Evolutionary conservation across 2,888 invertebrate species (phyloP).

Genomic region (Drosophila tanythrix): DNA sequence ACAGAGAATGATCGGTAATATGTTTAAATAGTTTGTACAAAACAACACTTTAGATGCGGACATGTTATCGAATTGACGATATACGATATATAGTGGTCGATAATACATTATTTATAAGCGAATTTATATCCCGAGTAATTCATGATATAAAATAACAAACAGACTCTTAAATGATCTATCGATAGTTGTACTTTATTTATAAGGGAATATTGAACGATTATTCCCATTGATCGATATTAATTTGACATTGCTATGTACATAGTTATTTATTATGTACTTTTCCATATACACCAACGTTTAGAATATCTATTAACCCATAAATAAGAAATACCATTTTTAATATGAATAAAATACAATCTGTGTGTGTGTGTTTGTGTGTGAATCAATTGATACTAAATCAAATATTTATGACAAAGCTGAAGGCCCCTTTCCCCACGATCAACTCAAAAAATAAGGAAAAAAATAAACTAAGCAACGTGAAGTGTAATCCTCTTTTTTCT

Average conservation of each 20-base stretch:
- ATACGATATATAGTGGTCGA: not conserved
- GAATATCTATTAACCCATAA: not conserved
- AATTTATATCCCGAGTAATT: not conserved
- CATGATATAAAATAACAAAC: not conserved
- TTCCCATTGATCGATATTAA: not conserved
- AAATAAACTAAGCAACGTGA: slow-evolving; percentile 6
- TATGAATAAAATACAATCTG: not conserved
- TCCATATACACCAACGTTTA: not conserved
- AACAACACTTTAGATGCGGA: not conserved
- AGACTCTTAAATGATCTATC: not conserved
- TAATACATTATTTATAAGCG: not conserved
- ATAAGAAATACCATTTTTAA: not conserved
- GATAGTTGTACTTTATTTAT: not conserved
- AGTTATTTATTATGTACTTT: not conserved
- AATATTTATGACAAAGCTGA: slow-evolving; percentile 4
- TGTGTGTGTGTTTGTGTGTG: not conserved
- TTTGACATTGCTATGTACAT: not conserved
- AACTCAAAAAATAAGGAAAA: not conserved
- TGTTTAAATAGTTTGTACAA: not conserved
- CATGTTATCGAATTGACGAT: not conserved
- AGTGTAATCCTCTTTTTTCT: slow-evolving; percentile 22
- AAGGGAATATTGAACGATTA: not conserved
- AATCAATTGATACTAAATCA: slow-evolving; percentile 8
- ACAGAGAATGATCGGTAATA: not conserved
- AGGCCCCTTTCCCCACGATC: not conserved